Base-by-base conservation (phyloP, 92 coral and sea anemone genomes). In the Epizoanthus stellaris region DNA sequence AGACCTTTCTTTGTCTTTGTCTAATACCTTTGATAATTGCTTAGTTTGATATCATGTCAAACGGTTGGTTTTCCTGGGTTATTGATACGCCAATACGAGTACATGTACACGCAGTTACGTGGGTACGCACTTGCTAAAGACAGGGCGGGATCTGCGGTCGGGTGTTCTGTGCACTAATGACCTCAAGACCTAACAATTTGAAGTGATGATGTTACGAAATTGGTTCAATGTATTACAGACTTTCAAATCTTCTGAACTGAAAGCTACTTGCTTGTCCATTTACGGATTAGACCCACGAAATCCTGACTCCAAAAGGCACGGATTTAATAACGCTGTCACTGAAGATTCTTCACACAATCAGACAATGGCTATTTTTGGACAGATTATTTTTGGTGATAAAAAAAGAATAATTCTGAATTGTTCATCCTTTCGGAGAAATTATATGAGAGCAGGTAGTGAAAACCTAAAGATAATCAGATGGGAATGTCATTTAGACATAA, bases 1-100 rank as follows among this genome's bases (percentile, higher is more conserved):
- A 80, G 77, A 85, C 89, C 89, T 89, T 67, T 70, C 73, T 73
- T 85, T 81, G 79, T 85, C 87, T 85, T 12, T 45, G 25, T 74
- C 89, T 86, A 73, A 85, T 88, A 80, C 87, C 67, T 85, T 70
- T 62, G 89, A 56, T 89, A 89, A 89, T 89, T 80, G 82, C 89
- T 56, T 76, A 36, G 82, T 76, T 64, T 62, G 83, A 6, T 79
- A 17, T 67, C 21, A 79, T 43, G 59, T 79, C 83, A 79, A 75
- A 62, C 65, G 70, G 56, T 10, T 79, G 59, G 21, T 63, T 39
- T 62, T 62, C 9, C 56, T 45, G 21, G n/a, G 49, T 74, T 74
- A 53, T 16, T 19, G 58, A 9, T 34, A 64, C 23, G 13, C 71
- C 17, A 40, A 23, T 23, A 21, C 25, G 16, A 25, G 17, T 40